Percentiles rank a stretch among this genome's conserved stretches.
These are phyloP conservation scores for Apoderus coryli DNA, from an alignment of 2,888 invertebrate species.

Conservation along the genomic window DNA sequence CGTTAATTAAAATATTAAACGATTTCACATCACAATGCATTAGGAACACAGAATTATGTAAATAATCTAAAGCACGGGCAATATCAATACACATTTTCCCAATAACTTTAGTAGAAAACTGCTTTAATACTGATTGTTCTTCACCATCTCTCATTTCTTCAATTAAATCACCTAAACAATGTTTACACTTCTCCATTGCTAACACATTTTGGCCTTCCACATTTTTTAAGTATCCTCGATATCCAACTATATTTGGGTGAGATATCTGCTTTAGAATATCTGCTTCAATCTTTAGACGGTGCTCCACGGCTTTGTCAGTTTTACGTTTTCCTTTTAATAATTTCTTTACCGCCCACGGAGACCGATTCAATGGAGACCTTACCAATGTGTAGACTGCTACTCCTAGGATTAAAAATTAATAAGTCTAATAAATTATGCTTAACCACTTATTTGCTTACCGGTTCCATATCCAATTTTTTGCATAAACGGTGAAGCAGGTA, in stretches of 20 bases:
- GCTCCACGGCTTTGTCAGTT: constrained; percentile 31
- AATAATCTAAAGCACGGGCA: constrained; percentile 56
- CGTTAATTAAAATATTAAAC: constrained; percentile 64
- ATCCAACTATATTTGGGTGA: constrained; percentile 77
- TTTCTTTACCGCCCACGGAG: constrained; percentile 80
- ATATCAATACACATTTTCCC: constrained; percentile 52
- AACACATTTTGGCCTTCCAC: constrained; percentile 45
- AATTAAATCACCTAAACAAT: constrained; percentile 59
- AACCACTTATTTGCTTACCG: constrained; percentile 33
- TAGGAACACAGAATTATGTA: constrained; percentile 55
- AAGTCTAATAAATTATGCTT: not conserved
- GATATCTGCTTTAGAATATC: constrained; percentile 49
- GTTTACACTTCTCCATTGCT: constrained; percentile 65
- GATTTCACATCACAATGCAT: constrained; percentile 79
- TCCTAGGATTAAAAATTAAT: constrained; percentile 33
- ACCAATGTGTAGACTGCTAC: constrained; percentile 64
- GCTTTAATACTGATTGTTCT: constrained; percentile 40
- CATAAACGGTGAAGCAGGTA: constrained; percentile 61
- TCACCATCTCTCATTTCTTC: constrained; percentile 46
- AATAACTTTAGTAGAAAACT: constrained; percentile 47
- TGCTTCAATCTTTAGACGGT: constrained; percentile 56
- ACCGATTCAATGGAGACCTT: constrained; percentile 53
- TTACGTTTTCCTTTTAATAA: constrained; percentile 33
- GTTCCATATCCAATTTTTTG: constrained; percentile 64
- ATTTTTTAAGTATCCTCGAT: constrained; percentile 39